Percentiles rank a stretch among this genome's conserved stretches.
Conservation (phyloP, 2,113 vertebrate species). For the Talpa occidentalis region DNA sequence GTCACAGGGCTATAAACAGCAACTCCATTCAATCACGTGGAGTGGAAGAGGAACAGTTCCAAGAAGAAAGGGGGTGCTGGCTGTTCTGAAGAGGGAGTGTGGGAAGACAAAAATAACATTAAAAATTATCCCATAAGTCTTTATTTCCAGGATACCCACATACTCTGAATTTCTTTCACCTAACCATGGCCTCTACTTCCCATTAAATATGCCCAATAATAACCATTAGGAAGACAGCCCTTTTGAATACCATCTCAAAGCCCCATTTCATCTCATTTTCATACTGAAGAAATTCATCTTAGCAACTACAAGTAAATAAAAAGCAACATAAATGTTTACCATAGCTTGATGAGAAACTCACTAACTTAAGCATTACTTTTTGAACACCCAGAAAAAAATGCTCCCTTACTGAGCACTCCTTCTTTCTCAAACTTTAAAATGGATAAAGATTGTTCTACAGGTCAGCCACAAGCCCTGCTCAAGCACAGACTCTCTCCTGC, state of each 20-base stretch:
- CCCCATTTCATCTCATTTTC: neutral
- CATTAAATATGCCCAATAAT: neutral
- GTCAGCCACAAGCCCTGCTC: neutral
- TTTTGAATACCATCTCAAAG: neutral
- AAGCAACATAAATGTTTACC: neutral
- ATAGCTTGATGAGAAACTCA: neutral
- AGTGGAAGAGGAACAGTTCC: neutral
- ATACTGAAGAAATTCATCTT: neutral
- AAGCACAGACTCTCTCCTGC: neutral
- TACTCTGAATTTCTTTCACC: neutral
- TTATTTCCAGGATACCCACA: neutral
- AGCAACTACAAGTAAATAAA: conserved; percentile 20
- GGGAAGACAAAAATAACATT: neutral
- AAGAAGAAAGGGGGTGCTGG: neutral
- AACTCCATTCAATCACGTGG: neutral
- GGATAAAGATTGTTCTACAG: neutral
- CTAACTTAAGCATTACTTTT: neutral
- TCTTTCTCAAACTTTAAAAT: neutral
- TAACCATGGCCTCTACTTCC: neutral
- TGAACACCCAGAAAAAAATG: neutral
- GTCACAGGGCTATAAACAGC: neutral
- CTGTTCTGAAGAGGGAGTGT: neutral
- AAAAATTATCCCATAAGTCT: neutral
- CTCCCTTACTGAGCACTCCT: neutral
- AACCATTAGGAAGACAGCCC: neutral